phyloP scores from a whole-genome alignment of 2,113 vertebrate species.

The Oncorhynchus tshawytscha region DNA sequence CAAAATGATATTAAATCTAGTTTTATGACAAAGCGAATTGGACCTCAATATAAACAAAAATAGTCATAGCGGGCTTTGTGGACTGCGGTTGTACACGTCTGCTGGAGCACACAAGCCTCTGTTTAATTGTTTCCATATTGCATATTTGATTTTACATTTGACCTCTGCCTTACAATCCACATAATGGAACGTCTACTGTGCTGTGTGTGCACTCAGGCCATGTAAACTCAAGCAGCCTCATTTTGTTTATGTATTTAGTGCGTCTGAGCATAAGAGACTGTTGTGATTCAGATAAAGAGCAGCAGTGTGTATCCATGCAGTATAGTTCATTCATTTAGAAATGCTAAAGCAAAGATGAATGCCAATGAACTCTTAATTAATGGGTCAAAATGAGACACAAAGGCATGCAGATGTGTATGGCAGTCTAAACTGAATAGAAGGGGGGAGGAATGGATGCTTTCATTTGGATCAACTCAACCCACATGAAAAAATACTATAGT shows the following conservation, averaged over 20 bases:
- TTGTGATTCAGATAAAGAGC: constrained; percentile 5
- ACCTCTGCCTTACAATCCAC: constrained; percentile 49
- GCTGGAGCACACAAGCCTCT: constrained; percentile 38
- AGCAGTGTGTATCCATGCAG: constrained; percentile 24
- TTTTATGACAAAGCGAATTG: constrained; percentile 41
- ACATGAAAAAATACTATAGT: too few species aligned
- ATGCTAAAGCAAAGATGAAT: constrained; percentile 25
- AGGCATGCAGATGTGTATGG: constrained; percentile 5
- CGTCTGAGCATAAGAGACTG: too few species aligned
- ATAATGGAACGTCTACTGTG: constrained; percentile 14
- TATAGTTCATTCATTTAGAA: background rate
- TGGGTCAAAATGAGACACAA: constrained; percentile 10
- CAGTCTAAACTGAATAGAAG: constrained; percentile 8
- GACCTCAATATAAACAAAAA: constrained; percentile 26
- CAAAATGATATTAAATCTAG: background rate
- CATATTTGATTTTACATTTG: constrained; percentile 49
- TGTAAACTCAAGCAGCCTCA: background rate
- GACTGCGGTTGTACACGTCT: constrained; percentile 20
- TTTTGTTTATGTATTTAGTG: too few species aligned
- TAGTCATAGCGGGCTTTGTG: constrained; percentile 13
- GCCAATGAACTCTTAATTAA: constrained; percentile 22
- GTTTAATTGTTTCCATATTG: constrained; percentile 62
- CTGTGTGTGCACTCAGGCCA: background rate
- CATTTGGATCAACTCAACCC: too few species aligned
- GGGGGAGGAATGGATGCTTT: background rate